Evolutionary conservation across 2,113 vertebrate species (phyloP).

Genomic region (Cottus gobio): DNA sequence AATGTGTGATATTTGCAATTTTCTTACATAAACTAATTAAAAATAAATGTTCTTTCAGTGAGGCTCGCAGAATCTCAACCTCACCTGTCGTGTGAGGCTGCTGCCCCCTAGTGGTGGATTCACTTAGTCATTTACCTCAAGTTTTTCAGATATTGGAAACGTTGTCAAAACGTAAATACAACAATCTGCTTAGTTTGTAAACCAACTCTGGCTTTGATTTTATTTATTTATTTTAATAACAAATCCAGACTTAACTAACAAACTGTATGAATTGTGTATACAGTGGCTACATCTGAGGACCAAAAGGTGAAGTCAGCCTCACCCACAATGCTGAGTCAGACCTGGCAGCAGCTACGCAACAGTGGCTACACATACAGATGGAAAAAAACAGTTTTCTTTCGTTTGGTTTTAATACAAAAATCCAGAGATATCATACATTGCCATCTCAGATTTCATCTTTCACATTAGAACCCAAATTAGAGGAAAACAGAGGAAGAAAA

Average conservation of each 20-base stretch:
- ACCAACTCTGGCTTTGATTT: not conserved
- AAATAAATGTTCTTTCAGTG: not conserved
- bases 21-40: not conserved
- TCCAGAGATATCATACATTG: conserved; percentile 81
- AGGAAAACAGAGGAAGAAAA: conserved; percentile 62
- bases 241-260: not conserved
- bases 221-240: not conserved
- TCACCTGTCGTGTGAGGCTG: not conserved
- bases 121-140: not conserved
- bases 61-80: not conserved
- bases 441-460: conserved; percentile 76
- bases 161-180: not conserved
- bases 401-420: conserved; percentile 81
- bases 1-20: not conserved
- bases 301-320: not conserved
- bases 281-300: not conserved
- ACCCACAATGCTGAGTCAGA: not conserved
- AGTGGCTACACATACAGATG: not conserved
- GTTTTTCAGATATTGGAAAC: not conserved
- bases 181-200: not conserved
- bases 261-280: not conserved
- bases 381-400: conserved; percentile 50
- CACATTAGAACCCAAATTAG: conserved; percentile 77
- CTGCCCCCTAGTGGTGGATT: conserved; percentile 7
- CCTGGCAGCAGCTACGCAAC: not conserved